Evolutionary conservation across 1,140 invertebrate species (phyloP).

Genomic region (Leptoteleia sp.): DNA sequence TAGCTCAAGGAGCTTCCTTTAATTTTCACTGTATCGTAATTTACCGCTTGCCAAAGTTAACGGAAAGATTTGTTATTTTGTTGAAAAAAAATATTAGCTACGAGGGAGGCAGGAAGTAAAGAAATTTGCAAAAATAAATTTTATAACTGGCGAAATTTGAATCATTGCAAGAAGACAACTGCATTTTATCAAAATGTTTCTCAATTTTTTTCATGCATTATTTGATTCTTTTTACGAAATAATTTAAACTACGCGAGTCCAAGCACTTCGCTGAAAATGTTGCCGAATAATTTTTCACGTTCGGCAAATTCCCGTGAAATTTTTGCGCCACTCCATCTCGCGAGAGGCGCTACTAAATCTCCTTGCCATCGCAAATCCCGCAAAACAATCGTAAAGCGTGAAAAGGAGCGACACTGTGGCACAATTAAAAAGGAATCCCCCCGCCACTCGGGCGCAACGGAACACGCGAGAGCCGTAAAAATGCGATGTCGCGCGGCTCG

Average conservation of each 20-base stretch:
- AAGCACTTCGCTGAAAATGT: too few species aligned
- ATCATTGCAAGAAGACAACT: too few species aligned
- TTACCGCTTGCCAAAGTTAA: conserved; percentile 30
- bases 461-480: conserved; percentile 48
- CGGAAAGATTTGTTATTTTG: conserved; percentile 29
- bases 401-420: conserved; percentile 35
- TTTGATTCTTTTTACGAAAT: too few species aligned
- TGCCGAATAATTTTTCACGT: conserved; percentile 5
- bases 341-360: too few species aligned
- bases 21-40: conserved; percentile 38
- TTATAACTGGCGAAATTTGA: too few species aligned
- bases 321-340: too few species aligned
- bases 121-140: too few species aligned
- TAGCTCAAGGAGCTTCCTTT: conserved; percentile 34
- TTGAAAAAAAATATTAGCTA: too few species aligned
- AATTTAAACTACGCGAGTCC: too few species aligned
- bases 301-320: conserved; percentile 25
- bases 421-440: conserved; percentile 59
- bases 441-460: conserved; percentile 10
- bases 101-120: too few species aligned
- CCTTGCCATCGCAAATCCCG: conserved; percentile 40
- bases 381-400: conserved; percentile 50
- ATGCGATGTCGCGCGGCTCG: conserved; percentile 38
- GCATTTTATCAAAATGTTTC: too few species aligned
- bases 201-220: too few species aligned